A percentile compares a stretch with the other conserved stretches of the same genome.
These are phyloP conservation scores for Equus przewalskii DNA, from an alignment of 2,113 vertebrate species.

Conservation along the genomic window DNA sequence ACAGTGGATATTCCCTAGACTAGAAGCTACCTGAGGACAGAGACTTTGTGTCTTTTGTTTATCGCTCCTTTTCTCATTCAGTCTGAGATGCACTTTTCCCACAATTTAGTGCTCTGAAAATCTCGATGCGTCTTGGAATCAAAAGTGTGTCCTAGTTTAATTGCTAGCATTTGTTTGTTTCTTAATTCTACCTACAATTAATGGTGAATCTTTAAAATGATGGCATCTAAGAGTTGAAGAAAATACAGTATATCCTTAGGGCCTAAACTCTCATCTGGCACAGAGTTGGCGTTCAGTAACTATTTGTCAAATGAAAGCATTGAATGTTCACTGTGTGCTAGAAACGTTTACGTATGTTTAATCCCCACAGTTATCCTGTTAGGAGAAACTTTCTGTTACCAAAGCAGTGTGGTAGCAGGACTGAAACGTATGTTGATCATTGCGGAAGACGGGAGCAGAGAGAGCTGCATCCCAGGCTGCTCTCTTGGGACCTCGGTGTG, in stretches of 20 bases:
- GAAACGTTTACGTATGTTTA: background rate
- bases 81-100: background rate
- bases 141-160: background rate
- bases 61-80: background rate
- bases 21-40: background rate
- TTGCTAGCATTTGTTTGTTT: conserved; percentile 11
- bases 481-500: background rate
- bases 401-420: background rate
- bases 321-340: background rate
- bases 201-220: background rate
- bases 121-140: background rate
- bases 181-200: background rate
- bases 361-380: background rate
- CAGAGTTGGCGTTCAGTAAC: background rate
- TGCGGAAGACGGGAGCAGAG: background rate
- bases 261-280: background rate
- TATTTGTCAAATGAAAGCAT: background rate
- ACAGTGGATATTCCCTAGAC: background rate
- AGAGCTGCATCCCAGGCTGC: background rate
- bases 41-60: background rate
- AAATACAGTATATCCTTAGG: background rate
- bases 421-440: background rate
- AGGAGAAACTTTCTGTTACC: background rate
- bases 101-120: background rate
- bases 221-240: background rate